Conservation (phyloP, 2,888 invertebrate species). For the Dioctria rufipes region DNA sequence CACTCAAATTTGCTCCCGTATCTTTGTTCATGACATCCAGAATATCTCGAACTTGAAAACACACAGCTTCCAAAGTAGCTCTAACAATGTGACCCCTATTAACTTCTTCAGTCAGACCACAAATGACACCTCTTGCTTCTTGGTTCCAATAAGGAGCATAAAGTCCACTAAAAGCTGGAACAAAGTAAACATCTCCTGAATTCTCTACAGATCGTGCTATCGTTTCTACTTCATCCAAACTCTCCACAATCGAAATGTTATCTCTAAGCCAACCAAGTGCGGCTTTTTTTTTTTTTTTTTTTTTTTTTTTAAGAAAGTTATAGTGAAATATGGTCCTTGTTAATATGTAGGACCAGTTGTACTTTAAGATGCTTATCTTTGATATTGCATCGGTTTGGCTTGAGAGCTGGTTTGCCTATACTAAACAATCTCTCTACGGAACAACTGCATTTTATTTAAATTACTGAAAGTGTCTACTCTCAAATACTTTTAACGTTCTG, state of each 20-base stretch:
- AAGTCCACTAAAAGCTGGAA: constrained; percentile 97
- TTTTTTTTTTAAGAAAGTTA: too few relatives aligned
- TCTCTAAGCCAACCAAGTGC: constrained; percentile 96
- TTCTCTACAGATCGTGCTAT: constrained; percentile 77
- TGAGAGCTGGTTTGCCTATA: too few relatives aligned
- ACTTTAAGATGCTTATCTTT: too few relatives aligned
- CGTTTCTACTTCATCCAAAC: constrained; percentile 80
- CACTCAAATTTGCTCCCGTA: constrained; percentile 78
- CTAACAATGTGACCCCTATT: constrained; percentile 89
- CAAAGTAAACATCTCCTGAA: constrained; percentile 90
- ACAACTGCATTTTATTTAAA: too few relatives aligned
- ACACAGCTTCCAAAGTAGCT: constrained; percentile 94
- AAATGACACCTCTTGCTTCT: constrained; percentile 94
- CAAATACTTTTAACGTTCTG: too few relatives aligned
- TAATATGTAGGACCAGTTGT: too few relatives aligned
- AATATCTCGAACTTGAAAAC: constrained; percentile 95
- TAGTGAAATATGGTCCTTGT: too few relatives aligned
- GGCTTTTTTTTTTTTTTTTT: too few relatives aligned
- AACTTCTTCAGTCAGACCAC: constrained; percentile 93
- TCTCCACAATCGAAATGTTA: constrained; percentile 86
- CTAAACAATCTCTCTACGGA: too few relatives aligned
- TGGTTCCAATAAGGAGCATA: constrained; percentile 99
- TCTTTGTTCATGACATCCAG: constrained; percentile 94
- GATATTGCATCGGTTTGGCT: too few relatives aligned
- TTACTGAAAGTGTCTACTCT: too few relatives aligned